A percentile compares a stretch with the other conserved stretches of the same genome.
Evolutionary conservation across 2,888 invertebrate genomes (phyloP).

Genomic region (Euplagia quadripunctaria): DNA sequence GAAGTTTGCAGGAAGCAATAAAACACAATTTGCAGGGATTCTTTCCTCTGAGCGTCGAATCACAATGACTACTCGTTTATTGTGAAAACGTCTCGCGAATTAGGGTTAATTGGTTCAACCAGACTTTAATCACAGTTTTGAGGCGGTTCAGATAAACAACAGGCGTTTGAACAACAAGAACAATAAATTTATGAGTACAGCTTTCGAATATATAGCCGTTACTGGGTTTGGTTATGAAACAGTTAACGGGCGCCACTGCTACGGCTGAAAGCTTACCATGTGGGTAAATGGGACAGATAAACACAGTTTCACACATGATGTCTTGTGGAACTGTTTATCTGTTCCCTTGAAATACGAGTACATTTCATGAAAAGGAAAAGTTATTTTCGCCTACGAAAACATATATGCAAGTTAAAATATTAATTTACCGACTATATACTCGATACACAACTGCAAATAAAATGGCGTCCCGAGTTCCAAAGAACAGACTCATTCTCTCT

Average conservation of each 20-base stretch:
- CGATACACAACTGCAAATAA: not conserved
- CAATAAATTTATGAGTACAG: conserved; percentile 27
- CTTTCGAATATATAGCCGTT: conserved; percentile 4
- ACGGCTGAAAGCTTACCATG: conserved; percentile 32
- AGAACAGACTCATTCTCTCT: too few relatives aligned
- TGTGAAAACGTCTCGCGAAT: conserved; percentile 37
- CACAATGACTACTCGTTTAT: conserved; percentile 33
- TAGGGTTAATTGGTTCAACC: conserved; percentile 54
- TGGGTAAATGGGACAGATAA: conserved; percentile 56
- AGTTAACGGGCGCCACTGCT: conserved; percentile 26
- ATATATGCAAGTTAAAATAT: not conserved
- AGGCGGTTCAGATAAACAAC: conserved; percentile 34
- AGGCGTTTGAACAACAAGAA: conserved; percentile 31
- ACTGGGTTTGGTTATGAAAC: conserved; percentile 28
- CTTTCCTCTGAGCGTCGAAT: conserved; percentile 28
- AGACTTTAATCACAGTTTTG: conserved; percentile 46
- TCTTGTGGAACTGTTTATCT: conserved; percentile 23
- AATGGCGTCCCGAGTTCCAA: not conserved
- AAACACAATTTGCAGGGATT: conserved; percentile 51
- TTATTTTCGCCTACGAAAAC: not conserved
- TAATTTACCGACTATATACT: not conserved
- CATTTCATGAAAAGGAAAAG: not conserved
- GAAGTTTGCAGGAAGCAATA: conserved; percentile 45
- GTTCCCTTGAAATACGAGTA: not conserved
- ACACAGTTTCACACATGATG: conserved; percentile 32